Evolutionary conservation across 2,797 vertebrate species (phyloP).

Genomic region (Lacerta agilis): DNA sequence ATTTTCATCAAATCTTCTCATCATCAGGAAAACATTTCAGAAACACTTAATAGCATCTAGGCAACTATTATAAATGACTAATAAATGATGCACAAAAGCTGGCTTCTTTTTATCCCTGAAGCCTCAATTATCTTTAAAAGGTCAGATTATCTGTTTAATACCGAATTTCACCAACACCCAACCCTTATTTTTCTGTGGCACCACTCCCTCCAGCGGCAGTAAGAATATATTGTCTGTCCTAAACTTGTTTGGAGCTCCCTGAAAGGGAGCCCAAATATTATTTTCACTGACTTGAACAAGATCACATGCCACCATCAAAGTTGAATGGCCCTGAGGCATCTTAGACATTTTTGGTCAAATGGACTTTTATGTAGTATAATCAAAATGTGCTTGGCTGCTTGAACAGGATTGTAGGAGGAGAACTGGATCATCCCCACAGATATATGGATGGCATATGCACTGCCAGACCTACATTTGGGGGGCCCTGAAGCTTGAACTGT

Average conservation of each 20-base stretch:
- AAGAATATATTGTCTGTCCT: neutral
- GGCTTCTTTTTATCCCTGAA: neutral
- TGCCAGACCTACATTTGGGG: too few species aligned
- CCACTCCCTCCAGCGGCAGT: neutral
- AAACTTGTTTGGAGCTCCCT: fast-evolving
- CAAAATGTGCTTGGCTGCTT: neutral
- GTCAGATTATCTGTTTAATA: fast-evolving
- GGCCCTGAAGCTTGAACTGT: too few species aligned
- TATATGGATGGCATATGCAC: neutral
- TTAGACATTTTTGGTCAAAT: neutral
- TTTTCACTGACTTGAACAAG: neutral
- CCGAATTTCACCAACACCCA: neutral
- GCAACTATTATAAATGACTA: neutral
- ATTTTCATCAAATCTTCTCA: neutral
- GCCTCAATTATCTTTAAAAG: neutral
- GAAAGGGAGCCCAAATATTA: neutral
- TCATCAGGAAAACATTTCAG: neutral
- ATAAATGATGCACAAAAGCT: neutral
- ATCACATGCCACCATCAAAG: neutral
- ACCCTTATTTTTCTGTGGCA: neutral
- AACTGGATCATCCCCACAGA: neutral
- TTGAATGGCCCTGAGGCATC: neutral
- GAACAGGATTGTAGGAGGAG: neutral
- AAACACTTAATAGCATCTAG: neutral
- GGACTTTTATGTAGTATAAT: neutral